Conservation (phyloP, 1,140 invertebrate genomes). For the Brachionus koreanus region DNA sequence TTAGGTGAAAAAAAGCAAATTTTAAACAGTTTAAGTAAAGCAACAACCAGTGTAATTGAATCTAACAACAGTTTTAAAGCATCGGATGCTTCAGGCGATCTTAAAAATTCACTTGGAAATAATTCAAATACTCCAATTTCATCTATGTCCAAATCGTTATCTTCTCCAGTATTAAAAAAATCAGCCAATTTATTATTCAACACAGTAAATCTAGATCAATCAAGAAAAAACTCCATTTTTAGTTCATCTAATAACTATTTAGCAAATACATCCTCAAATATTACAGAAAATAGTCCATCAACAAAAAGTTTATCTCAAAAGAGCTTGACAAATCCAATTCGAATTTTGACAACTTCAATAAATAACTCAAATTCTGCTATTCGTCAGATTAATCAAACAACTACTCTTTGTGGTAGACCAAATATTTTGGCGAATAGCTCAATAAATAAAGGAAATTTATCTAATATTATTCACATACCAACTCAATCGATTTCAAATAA, state of each 20-base stretch:
- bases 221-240: neutral
- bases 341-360: neutral
- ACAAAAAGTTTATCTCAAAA: neutral
- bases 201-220: neutral
- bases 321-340: neutral
- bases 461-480: neutral
- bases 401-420: neutral
- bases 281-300: neutral
- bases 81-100: neutral
- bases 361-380: neutral
- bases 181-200: neutral
- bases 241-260: neutral
- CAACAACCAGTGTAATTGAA: neutral
- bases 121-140: neutral
- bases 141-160: neutral
- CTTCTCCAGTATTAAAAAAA: neutral
- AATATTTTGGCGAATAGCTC: neutral
- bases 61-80: neutral
- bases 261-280: neutral
- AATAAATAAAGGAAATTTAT: neutral
- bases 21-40: neutral
- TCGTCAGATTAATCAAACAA: constrained; percentile 17
- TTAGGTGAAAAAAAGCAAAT: neutral
- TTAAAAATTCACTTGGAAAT: neutral
- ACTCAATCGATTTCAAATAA: neutral